phyloP scores from a whole-genome alignment of 2,797 vertebrate species.

The Enteromius paludinosus region DNA sequence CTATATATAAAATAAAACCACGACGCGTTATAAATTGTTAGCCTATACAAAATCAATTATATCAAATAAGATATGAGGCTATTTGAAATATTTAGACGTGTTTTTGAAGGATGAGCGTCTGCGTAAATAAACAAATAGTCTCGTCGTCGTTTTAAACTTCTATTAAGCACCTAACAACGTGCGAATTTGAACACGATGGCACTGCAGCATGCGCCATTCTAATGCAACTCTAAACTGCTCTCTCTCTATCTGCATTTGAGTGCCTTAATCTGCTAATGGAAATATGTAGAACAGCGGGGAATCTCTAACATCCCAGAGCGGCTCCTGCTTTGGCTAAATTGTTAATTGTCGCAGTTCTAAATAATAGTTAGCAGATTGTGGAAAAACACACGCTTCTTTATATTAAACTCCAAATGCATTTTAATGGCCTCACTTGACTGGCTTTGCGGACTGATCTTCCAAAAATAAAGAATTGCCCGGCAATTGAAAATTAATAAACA shows the following conservation, averaged over 20 bases:
- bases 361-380: constrained; percentile 82
- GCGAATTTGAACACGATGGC: constrained; percentile 82
- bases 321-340: constrained; percentile 91
- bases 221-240: constrained; percentile 94
- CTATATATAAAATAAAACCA: not conserved
- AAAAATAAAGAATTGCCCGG: not conserved
- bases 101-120: not conserved
- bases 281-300: constrained; percentile 93
- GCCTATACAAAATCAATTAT: not conserved
- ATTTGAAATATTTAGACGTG: not conserved
- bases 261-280: constrained; percentile 99
- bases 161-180: constrained; percentile 90
- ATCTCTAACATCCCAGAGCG: constrained; percentile 89
- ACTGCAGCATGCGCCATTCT: constrained; percentile 88
- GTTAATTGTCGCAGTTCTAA: constrained; percentile 91
- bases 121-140: constrained; percentile 8
- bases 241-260: constrained; percentile 94
- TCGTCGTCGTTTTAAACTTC: constrained; percentile 80
- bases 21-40: not conserved
- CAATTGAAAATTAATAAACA: not conserved
- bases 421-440: not conserved
- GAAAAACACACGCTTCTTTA: not conserved
- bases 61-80: not conserved
- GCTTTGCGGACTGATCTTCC: not conserved
- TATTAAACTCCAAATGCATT: not conserved